Conservation (phyloP, 2,888 invertebrate species). For the Xylota segnis region DNA sequence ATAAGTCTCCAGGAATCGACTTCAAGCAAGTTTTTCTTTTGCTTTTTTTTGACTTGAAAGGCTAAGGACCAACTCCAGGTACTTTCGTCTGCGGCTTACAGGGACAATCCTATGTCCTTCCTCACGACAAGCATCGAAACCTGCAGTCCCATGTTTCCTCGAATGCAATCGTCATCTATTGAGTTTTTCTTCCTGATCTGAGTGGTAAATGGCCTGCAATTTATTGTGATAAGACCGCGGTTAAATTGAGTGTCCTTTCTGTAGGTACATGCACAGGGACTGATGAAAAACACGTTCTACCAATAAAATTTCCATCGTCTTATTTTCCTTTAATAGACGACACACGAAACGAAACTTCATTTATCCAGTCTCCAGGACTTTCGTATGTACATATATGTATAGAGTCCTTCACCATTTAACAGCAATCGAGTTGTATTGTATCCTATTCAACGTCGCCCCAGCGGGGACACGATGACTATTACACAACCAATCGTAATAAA, state of each 20-base stretch:
- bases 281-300: background rate
- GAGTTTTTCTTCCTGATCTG: too few relatives aligned
- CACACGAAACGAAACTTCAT: constrained; percentile 39
- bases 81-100: too few relatives aligned
- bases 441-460: background rate
- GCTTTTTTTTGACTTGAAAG: too few relatives aligned
- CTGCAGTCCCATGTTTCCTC: too few relatives aligned
- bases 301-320: constrained; percentile 9
- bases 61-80: too few relatives aligned
- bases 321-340: constrained; percentile 5
- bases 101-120: too few relatives aligned
- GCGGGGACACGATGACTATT: constrained; percentile 3
- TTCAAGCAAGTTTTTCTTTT: too few relatives aligned
- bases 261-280: background rate
- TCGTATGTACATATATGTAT: background rate
- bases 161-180: too few relatives aligned
- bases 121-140: too few relatives aligned
- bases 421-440: constrained; percentile 54
- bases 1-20: too few relatives aligned
- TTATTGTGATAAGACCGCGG: too few relatives aligned
- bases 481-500: constrained; percentile 66
- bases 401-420: constrained; percentile 33
- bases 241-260: background rate
- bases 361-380: constrained; percentile 1
- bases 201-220: too few relatives aligned